phyloP scores from a whole-genome alignment of 2,888 invertebrate genomes.

The Steinernema hermaphroditum region DNA sequence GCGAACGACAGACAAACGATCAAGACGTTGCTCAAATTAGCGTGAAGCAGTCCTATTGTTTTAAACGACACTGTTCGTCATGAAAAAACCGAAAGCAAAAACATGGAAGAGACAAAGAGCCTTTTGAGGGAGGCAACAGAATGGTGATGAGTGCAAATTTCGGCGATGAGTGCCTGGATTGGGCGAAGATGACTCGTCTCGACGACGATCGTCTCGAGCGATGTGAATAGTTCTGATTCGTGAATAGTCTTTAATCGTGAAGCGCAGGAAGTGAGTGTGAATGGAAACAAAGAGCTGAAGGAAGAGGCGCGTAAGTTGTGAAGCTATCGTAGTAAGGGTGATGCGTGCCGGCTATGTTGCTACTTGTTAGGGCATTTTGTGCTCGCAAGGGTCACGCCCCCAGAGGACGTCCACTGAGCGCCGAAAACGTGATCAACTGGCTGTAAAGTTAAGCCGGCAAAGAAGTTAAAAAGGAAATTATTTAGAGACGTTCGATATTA shows the following conservation, averaged over 20 bases:
- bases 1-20: no score
- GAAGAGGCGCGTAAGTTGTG: neutral
- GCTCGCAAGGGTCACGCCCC: no score
- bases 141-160: neutral
- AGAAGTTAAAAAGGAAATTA: neutral
- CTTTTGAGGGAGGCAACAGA: neutral
- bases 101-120: neutral
- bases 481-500: slow-evolving; percentile 11
- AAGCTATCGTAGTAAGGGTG: neutral
- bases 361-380: no score
- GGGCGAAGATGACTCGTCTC: neutral
- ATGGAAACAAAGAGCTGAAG: neutral
- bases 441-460: no score
- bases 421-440: no score
- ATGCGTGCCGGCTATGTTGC: neutral
- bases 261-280: neutral
- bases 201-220: slow-evolving; percentile 3
- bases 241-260: slow-evolving; percentile 7
- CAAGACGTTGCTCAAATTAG: no score
- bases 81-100: neutral
- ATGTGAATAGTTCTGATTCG: neutral
- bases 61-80: no score
- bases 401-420: no score
- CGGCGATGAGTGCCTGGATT: neutral
- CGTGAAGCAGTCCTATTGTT: no score